These are phyloP conservation scores for Gasterosteus nipponicus DNA, from an alignment of 2,113 vertebrate genomes.

Conservation along the genomic window DNA sequence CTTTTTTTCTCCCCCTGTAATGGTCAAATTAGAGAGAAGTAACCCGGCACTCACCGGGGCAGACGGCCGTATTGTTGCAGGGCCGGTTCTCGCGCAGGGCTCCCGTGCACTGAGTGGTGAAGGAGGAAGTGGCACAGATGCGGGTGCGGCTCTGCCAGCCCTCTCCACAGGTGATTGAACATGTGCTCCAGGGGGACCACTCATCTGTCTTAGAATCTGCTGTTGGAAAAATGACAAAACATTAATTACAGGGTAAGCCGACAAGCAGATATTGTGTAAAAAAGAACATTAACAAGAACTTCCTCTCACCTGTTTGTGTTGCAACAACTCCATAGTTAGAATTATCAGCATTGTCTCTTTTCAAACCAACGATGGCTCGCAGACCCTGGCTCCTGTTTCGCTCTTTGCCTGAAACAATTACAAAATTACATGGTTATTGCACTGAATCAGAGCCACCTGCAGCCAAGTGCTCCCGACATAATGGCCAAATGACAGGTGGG, in stretches of 20 bases:
- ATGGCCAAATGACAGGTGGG: constrained; percentile 22
- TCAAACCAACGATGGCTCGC: constrained; percentile 90
- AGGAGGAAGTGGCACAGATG: constrained; percentile 90
- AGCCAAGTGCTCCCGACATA: background rate
- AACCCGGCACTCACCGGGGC: constrained; percentile 85
- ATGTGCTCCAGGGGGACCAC: constrained; percentile 95
- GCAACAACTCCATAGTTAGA: constrained; percentile 86
- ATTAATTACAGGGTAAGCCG: background rate
- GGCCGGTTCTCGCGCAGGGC: constrained; percentile 92
- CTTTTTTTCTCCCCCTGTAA: background rate
- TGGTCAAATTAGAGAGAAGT: background rate
- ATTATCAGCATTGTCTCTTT: constrained; percentile 86
- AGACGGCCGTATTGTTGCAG: constrained; percentile 93
- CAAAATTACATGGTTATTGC: constrained; percentile 23
- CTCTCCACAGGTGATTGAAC: constrained; percentile 93
- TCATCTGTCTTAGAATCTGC: constrained; percentile 89
- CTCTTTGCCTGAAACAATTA: constrained; percentile 83
- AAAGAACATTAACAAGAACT: background rate
- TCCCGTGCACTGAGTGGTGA: constrained; percentile 92
- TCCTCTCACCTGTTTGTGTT: constrained; percentile 89
- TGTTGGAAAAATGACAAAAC: constrained; percentile 26
- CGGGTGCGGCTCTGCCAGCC: constrained; percentile 94
- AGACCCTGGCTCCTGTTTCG: constrained; percentile 92
- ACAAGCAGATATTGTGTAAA: background rate
- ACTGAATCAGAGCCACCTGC: constrained; percentile 12